Conservation (phyloP, 1,140 invertebrate species). For the Papilio aristodemus region DNA sequence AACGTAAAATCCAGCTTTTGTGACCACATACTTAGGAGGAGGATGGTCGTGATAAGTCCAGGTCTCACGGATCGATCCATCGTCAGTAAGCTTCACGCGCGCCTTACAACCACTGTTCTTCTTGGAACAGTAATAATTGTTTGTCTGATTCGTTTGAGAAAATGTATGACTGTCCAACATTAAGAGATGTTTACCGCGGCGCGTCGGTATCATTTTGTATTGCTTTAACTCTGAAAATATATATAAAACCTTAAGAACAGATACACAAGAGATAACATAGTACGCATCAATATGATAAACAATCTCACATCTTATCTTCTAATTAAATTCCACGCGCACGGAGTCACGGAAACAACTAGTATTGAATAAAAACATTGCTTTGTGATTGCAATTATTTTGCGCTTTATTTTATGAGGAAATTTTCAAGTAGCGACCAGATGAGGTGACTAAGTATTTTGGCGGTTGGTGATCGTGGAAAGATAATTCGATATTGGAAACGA, state of each 20-base stretch:
- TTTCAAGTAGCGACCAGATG: slow-evolving; percentile 38
- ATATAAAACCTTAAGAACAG: neutral
- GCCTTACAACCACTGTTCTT: slow-evolving; percentile 41
- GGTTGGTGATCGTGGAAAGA: slow-evolving; percentile 36
- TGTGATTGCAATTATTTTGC: no score
- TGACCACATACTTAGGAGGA: slow-evolving; percentile 41
- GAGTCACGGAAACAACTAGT: no score
- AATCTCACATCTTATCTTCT: no score
- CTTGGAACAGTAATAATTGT: slow-evolving; percentile 46
- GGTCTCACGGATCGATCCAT: slow-evolving; percentile 28
- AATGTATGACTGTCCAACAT: slow-evolving; percentile 47
- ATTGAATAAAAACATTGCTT: no score
- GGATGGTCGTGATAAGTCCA: slow-evolving; percentile 22
- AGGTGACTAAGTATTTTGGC: slow-evolving; percentile 36
- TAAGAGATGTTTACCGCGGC: slow-evolving; percentile 32
- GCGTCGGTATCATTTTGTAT: slow-evolving; percentile 25
- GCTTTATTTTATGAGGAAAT: slow-evolving; percentile 33
- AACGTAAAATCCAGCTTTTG: slow-evolving; percentile 40
- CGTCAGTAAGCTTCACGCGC: slow-evolving; percentile 37
- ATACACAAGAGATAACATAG: neutral
- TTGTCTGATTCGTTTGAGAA: slow-evolving; percentile 37
- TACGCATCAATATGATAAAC: neutral
- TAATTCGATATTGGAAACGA: slow-evolving; percentile 23
- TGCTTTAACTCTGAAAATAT: neutral
- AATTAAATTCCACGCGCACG: no score